Base-by-base conservation (phyloP, 2,888 invertebrate genomes). In the Scaptodrosophila latifasciaeformis region DNA sequence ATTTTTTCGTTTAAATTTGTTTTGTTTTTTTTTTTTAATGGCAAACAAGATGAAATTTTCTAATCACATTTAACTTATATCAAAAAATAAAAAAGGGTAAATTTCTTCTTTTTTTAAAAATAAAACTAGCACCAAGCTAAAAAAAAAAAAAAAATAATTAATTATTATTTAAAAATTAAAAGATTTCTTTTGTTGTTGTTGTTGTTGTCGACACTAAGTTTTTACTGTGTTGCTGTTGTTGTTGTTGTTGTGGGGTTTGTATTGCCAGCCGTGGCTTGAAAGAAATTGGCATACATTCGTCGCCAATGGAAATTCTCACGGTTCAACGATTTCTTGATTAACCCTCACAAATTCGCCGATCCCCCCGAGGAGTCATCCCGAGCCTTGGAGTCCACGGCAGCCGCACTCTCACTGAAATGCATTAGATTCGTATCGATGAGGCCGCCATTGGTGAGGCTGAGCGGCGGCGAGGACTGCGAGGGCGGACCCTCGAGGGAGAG, bases 401-500 rank as follows among this genome's bases (percentile, higher is more conserved):
- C 44, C n/a, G 57, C 57, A n/a, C 78, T 80, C 49, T 78, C 75
- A 13, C 92, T 10, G 92, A 94, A 94, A 85, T 93, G 93, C 85
- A 93, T 89, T 77, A 92, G 88, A 83, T 92, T 92, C 81, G 75
- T 75, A 46, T 78, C 78, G 50, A 80, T 63, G 2, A 75, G 40
- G 0, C 67, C 47, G n/a, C 64, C 75, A 48, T 91, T 91, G 70
- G 91, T 91, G 83, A 91, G 91, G 70, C 92, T 93, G 19, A 93
- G 91, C 2, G 93, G 92, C 19, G 94, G 93, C 13, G 82, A 81
- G 2, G 91, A 91, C 19, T 91, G 90, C 52, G 84, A 83, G 39
- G 85, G 78, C 42, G 91, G 89, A 5, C 91, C 90, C 80, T 92
- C 92, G 47, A 91, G 86, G 1, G 93, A 94, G 10, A 93, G 92